Conservation (phyloP, 2,888 invertebrate genomes). For the Fabriciana adippe region DNA sequence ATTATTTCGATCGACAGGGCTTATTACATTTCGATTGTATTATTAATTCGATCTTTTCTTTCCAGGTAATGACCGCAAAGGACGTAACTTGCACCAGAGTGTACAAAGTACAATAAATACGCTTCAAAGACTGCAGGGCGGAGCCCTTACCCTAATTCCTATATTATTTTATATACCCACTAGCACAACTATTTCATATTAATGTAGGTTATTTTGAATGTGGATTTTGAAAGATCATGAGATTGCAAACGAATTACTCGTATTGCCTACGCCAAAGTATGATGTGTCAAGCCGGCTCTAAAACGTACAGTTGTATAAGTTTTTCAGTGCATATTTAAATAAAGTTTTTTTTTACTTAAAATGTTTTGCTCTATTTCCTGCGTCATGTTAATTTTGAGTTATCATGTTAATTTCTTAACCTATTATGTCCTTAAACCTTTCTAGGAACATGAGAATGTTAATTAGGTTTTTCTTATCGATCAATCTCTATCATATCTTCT, state of each 20-base stretch:
- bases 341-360: slow-evolving; percentile 48
- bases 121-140: slow-evolving; percentile 63
- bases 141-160: slow-evolving; percentile 49
- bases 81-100: slow-evolving; percentile 87
- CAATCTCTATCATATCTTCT: no score
- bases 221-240: slow-evolving; percentile 34
- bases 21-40: no score
- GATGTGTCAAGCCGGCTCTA: slow-evolving; percentile 39
- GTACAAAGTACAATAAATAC: slow-evolving; percentile 85
- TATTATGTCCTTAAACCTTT: no score
- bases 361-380: slow-evolving; percentile 17
- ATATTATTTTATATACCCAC: slow-evolving; percentile 51
- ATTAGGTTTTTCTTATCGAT: no score
- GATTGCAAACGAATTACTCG: slow-evolving; percentile 36
- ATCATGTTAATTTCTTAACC: no score
- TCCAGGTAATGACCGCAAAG: slow-evolving; percentile 87
- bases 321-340: slow-evolving; percentile 76
- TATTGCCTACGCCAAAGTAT: slow-evolving; percentile 53
- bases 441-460: no score
- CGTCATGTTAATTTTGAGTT: neutral
- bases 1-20: no score
- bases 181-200: slow-evolving; percentile 64
- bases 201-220: slow-evolving; percentile 58
- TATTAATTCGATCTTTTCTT: slow-evolving; percentile 44
- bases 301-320: slow-evolving; percentile 68